Conservation (phyloP, 1,140 invertebrate species). For the Drosophila funebris region DNA sequence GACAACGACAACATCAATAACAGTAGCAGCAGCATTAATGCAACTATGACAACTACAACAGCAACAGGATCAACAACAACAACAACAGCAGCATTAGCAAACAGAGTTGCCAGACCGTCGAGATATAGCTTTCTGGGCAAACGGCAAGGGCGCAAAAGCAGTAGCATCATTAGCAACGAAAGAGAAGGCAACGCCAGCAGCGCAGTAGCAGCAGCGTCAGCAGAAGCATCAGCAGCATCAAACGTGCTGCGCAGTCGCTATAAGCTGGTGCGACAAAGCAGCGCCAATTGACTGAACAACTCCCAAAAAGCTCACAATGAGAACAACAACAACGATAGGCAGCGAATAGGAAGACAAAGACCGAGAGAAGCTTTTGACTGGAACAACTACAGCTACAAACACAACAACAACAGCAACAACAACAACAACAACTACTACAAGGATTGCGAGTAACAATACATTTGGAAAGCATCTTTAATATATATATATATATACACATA, state of each 20-base stretch:
- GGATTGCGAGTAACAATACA: slow-evolving; percentile 19
- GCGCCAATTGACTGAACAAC: slow-evolving; percentile 36
- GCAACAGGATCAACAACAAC: too few species aligned
- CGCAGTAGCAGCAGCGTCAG: neutral
- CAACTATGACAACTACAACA: neutral
- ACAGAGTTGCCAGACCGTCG: slow-evolving; percentile 2
- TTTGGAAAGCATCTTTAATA: slow-evolving; percentile 27
- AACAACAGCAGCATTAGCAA: neutral
- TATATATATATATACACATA: slow-evolving; percentile 26
- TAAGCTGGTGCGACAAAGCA: slow-evolving; percentile 44
- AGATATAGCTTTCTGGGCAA: slow-evolving; percentile 1
- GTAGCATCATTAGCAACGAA: slow-evolving; percentile 8
- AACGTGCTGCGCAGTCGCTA: slow-evolving; percentile 46
- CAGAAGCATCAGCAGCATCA: neutral
- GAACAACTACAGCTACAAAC: slow-evolving; percentile 22
- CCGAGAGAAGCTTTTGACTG: slow-evolving; percentile 14
- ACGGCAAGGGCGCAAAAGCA: slow-evolving; percentile 11
- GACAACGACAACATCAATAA: neutral
- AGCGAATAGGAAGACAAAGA: neutral
- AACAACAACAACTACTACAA: slow-evolving; percentile 12
- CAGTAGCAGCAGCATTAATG: neutral
- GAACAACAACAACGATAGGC: neutral
- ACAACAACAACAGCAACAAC: slow-evolving; percentile 7
- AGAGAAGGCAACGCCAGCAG: slow-evolving; percentile 3
- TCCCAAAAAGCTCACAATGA: neutral